phyloP scores from a whole-genome alignment of 2,113 vertebrate genomes.

The Monarcha castaneiventris region DNA sequence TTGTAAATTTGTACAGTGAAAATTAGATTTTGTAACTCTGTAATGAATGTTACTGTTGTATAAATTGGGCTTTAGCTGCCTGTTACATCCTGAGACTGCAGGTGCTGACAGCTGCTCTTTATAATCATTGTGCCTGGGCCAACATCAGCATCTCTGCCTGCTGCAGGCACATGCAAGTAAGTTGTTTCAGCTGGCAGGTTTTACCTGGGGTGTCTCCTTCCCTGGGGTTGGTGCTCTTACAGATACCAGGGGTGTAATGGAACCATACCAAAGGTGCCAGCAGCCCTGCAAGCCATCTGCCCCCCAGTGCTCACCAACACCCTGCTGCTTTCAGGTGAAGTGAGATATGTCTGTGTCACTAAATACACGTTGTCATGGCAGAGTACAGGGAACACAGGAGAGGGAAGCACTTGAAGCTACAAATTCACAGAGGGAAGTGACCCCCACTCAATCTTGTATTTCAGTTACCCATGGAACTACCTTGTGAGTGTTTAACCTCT shows the following conservation, averaged over 20 bases:
- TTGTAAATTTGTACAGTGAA: not conserved
- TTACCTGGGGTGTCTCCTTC: not conserved
- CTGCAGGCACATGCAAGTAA: not conserved
- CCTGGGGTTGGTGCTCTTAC: not conserved
- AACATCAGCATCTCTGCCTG: not conserved
- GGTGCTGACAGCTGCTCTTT: not conserved
- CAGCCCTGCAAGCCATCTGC: not conserved
- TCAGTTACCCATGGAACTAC: not conserved
- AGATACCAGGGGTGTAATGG: not conserved
- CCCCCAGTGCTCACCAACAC: not conserved
- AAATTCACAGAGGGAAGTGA: not conserved
- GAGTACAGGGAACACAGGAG: rapidly evolving
- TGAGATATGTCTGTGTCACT: rapidly evolving
- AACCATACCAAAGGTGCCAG: too few species aligned
- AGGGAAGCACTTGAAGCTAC: not conserved
- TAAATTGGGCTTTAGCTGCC: not conserved
- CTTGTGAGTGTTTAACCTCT: not conserved
- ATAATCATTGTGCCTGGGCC: not conserved
- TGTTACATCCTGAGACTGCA: not conserved
- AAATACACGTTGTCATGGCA: not conserved
- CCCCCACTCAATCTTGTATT: not conserved
- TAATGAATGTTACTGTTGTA: not conserved
- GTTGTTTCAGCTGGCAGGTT: not conserved
- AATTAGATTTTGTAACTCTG: not conserved
- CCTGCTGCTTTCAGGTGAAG: not conserved